Percentiles rank a stretch among this genome's conserved stretches.
phyloP scores from a whole-genome alignment of 2,888 invertebrate species.

The Leptarthrus brevirostris region DNA sequence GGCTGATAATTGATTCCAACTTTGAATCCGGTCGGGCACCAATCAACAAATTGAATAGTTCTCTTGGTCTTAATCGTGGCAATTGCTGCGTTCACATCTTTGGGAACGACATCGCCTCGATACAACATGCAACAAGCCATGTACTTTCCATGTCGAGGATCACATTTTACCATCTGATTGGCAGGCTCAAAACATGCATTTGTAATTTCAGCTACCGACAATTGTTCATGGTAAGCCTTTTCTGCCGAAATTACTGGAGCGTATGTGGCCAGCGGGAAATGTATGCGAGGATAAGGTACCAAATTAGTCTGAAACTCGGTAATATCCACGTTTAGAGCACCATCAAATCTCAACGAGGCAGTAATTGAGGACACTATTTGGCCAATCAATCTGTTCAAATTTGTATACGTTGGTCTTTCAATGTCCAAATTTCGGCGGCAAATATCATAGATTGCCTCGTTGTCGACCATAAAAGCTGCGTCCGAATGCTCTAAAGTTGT shows the following conservation, averaged over 20 bases:
- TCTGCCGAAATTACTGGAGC: no score
- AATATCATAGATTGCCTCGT: no score
- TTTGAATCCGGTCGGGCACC: no score
- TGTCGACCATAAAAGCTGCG: no score
- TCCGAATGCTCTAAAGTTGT: conserved; percentile 95
- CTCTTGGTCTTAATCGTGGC: conserved; percentile 96
- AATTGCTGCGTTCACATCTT: conserved; percentile 95
- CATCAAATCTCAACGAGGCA: conserved; percentile 92
- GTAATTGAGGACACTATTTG: conserved; percentile 95
- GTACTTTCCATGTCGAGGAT: conserved; percentile 92
- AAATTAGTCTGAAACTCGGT: conserved; percentile 96
- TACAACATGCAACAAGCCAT: conserved; percentile 97
- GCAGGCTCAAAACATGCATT: conserved; percentile 96
- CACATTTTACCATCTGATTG: no score
- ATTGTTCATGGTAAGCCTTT: conserved; percentile 94
- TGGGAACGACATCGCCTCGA: conserved; percentile 94
- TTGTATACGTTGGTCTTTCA: conserved; percentile 95
- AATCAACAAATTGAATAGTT: no score
- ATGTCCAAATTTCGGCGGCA: no score
- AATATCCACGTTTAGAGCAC: conserved; percentile 92
- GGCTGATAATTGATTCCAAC: no score
- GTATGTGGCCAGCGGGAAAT: no score
- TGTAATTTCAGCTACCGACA: conserved; percentile 92
- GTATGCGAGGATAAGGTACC: conserved; percentile 96
- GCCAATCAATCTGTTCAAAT: conserved; percentile 93